Base-by-base conservation (phyloP, 2,888 invertebrate species). In the Drosophila anomelani region DNA sequence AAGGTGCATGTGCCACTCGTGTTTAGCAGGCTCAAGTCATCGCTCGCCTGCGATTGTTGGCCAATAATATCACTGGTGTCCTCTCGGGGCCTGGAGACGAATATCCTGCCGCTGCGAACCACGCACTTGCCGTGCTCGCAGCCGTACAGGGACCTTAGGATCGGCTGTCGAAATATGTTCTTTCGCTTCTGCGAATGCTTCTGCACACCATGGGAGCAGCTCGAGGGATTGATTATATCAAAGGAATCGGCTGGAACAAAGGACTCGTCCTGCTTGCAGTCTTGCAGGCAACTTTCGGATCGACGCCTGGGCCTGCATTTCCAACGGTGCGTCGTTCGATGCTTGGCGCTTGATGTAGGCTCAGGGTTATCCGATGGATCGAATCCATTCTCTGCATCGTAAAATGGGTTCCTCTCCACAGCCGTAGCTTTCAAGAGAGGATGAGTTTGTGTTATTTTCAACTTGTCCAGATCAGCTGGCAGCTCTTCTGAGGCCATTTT, bases 381-480 rank as follows among this genome's bases (percentile, higher is more conserved):
- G n/a, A 68, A 44, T 39, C 46, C 54, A 29, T 41, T 51, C 36
- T 41, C 64, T 47, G 77, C 62, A 49, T 71, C 79, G 62, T 88
- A 91, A 64, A 92, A 92, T 4, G 92, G 92, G 82, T 92, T 83
- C 54, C 69, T 77, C 54, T 82, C 85, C n/a, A 80, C 75, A 23
- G 83, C 53, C 36, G 20, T 20, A 1, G 51, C 15, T 57, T 90
- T 87, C 9, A 74, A 66, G 44, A 80, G 80, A 51, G 84, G 84
- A 58, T 93, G 92, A 47, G 90, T 84, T 34, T 93, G 93, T 78
- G 94, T 94, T 88, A 95, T 94, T 92, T 94, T 94, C 75, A 95
- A 90, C 85, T 93, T 94, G 75, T 93, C 93, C 92, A 95, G 92
- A 89, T 93, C 93, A 69, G 93, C 93, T 77, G 94, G 93, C 76